A percentile compares a stretch with the other conserved stretches of the same genome.
phyloP scores from a whole-genome alignment of 2,113 vertebrate species.

The Alouatta palliata region DNA sequence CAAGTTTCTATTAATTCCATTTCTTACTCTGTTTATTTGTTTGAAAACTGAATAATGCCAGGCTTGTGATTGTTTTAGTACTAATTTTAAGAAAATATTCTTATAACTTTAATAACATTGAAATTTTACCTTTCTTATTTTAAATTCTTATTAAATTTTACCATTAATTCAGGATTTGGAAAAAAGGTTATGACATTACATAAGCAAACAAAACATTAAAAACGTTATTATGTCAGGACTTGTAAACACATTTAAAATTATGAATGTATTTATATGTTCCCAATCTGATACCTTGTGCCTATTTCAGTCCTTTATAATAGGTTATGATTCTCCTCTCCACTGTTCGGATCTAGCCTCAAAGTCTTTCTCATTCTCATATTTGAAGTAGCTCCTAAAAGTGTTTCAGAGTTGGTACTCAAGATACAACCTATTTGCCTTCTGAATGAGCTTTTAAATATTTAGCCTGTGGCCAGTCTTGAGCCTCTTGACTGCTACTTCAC shows the following conservation, averaged over 20 bases:
- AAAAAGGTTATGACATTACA: not conserved
- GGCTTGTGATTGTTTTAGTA: not conserved
- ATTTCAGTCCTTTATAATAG: not conserved
- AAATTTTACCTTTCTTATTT: not conserved
- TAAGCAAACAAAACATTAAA: not conserved
- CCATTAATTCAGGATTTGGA: not conserved
- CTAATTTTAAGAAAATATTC: not conserved
- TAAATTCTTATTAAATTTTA: not conserved
- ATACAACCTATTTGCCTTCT: not conserved
- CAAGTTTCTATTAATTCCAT: not conserved
- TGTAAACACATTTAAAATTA: not conserved
- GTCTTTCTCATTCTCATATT: not conserved
- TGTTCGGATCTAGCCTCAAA: not conserved
- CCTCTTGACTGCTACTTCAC: not conserved
- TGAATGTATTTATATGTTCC: not conserved
- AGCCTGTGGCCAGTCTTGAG: not conserved
- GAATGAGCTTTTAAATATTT: not conserved
- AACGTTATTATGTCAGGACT: fast-evolving
- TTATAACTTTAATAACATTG: not conserved
- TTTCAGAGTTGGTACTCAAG: not conserved
- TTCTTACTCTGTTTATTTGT: not conserved
- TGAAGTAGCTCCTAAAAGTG: not conserved
- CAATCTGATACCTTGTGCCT: fast-evolving
- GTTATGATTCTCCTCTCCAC: not conserved
- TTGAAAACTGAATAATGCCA: not conserved